Percentiles rank a stretch among this genome's conserved stretches.
Conservation (phyloP, 2,113 vertebrate species). For the Cercocebus atys region DNA sequence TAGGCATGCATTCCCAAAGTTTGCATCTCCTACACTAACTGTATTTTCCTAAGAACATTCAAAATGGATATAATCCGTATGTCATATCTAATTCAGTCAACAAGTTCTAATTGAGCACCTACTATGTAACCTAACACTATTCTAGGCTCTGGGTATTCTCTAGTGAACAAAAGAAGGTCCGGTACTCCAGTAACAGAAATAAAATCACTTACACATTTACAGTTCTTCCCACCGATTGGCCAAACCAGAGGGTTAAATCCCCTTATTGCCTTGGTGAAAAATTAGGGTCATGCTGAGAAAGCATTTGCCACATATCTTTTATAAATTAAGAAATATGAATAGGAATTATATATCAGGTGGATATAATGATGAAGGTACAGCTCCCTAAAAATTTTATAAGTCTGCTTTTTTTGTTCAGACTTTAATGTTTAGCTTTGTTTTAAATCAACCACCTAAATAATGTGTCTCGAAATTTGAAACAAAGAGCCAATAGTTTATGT, state of each 20-base stretch:
- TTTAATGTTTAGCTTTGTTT: background rate
- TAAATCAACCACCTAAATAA: background rate
- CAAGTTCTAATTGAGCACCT: background rate
- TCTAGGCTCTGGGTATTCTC: background rate
- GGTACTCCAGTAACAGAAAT: background rate
- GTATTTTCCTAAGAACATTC: background rate
- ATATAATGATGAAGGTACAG: background rate
- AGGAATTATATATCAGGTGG: background rate
- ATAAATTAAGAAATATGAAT: background rate
- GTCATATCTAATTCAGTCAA: background rate
- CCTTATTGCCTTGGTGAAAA: background rate
- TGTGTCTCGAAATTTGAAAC: constrained; percentile 3
- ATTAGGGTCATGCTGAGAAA: background rate
- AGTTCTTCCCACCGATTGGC: background rate
- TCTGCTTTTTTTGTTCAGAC: background rate
- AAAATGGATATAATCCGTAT: background rate
- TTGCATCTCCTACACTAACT: background rate
- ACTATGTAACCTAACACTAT: background rate
- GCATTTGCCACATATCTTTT: background rate
- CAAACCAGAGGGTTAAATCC: background rate
- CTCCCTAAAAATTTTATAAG: background rate
- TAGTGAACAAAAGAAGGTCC: background rate
- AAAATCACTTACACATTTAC: background rate
- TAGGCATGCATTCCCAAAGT: background rate
- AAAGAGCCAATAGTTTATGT: background rate